Evolutionary conservation across 2,797 vertebrate species (phyloP).

Genomic region (Dromococcyx pavoninus): DNA sequence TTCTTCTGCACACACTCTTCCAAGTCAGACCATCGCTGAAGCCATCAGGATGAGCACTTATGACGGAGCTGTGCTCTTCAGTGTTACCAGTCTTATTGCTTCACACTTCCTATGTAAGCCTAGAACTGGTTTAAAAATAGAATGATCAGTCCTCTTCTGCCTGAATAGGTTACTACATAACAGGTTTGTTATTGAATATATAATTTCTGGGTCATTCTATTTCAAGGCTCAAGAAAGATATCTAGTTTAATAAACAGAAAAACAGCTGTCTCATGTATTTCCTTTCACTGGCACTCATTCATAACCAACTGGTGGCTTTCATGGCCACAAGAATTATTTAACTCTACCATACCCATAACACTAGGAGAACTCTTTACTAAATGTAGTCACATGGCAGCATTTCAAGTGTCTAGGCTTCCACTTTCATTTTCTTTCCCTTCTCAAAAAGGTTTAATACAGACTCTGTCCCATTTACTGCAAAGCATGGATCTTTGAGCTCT

Average conservation of each 20-base stretch:
- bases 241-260: conserved; percentile 58
- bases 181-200: conserved; percentile 61
- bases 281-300: conserved; percentile 64
- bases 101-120: conserved; percentile 34
- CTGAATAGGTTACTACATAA: conserved; percentile 47
- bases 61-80: neutral
- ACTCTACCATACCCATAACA: conserved; percentile 3
- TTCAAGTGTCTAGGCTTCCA: neutral
- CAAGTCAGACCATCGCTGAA: neutral
- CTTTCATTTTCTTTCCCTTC: conserved; percentile 11
- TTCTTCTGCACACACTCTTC: neutral
- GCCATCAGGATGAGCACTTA: neutral
- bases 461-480: neutral
- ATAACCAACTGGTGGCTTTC: conserved; percentile 30
- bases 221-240: conserved; percentile 40
- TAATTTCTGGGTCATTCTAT: conserved; percentile 68
- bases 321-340: neutral
- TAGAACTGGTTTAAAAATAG: conserved; percentile 37
- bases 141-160: conserved; percentile 7
- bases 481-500: neutral
- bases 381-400: neutral
- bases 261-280: conserved; percentile 60
- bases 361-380: neutral
- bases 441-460: neutral
- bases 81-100: neutral